phyloP scores from a whole-genome alignment of 2,113 vertebrate species.

The Verasper variegatus region DNA sequence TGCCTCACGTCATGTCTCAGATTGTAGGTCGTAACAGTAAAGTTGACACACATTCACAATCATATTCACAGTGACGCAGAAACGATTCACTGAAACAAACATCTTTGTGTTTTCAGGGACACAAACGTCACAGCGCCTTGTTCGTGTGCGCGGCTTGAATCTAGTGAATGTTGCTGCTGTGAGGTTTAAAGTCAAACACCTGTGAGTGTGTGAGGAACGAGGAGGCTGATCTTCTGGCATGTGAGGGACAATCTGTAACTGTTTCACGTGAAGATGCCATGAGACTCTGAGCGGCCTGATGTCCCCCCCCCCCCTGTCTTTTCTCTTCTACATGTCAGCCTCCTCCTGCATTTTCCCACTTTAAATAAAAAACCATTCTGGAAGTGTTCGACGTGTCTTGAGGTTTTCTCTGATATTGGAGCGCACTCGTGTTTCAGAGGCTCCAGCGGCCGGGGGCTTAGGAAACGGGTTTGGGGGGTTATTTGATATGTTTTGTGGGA shows the following conservation, averaged over 20 bases:
- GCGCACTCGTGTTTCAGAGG: slow-evolving; percentile 35
- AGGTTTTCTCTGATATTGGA: slow-evolving; percentile 19
- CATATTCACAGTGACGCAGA: neutral
- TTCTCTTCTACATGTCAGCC: slow-evolving; percentile 61
- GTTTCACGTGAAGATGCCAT: slow-evolving; percentile 30
- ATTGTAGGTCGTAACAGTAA: neutral
- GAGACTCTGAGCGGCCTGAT: slow-evolving; percentile 23
- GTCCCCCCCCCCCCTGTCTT: slow-evolving; percentile 27
- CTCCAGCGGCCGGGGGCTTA: neutral
- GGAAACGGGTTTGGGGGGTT: slow-evolving; percentile 49
- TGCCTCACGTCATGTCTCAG: too few relatives aligned
- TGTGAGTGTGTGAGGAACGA: neutral
- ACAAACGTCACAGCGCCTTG: too few relatives aligned
- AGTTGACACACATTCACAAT: slow-evolving; percentile 1
- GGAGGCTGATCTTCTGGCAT: neutral
- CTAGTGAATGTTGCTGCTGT: neutral
- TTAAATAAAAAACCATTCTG: slow-evolving; percentile 76
- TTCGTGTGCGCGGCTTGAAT: neutral
- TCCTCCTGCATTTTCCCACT: slow-evolving; percentile 70
- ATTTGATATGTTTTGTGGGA: slow-evolving; percentile 50
- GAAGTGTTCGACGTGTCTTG: slow-evolving; percentile 35
- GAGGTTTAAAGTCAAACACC: neutral
- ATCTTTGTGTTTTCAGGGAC: neutral
- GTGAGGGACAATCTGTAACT: slow-evolving; percentile 6
- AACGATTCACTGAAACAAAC: neutral